A percentile compares a stretch with the other conserved stretches of the same genome.
These are phyloP conservation scores for Trichechus manatus DNA, from an alignment of 2,113 vertebrate genomes.

Conservation along the genomic window DNA sequence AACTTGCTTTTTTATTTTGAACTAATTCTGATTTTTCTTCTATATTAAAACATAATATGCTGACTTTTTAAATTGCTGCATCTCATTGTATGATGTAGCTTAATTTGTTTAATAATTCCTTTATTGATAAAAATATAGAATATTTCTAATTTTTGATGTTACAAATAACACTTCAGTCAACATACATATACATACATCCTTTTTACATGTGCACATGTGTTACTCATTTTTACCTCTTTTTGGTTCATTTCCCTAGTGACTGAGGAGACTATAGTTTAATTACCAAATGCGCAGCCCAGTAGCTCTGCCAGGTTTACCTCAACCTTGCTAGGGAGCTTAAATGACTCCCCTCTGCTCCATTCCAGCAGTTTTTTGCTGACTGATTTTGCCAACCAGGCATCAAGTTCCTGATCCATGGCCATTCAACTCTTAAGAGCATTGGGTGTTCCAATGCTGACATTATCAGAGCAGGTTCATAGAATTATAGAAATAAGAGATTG, in stretches of 20 bases:
- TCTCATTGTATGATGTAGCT: neutral
- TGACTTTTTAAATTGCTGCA: neutral
- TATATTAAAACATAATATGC: neutral
- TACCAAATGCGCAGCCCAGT: conserved; percentile 59
- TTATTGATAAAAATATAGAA: neutral
- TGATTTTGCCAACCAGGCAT: conserved; percentile 31
- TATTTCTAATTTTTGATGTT: neutral
- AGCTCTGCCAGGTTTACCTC: conserved; percentile 20
- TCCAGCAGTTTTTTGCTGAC: neutral
- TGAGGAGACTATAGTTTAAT: conserved; percentile 66
- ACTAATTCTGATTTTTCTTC: neutral
- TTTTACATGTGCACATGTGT: neutral
- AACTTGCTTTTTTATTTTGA: neutral
- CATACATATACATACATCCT: neutral
- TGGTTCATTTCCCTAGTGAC: neutral
- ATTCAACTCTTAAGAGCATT: conserved; percentile 50
- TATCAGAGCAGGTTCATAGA: conserved; percentile 50
- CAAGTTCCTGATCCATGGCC: conserved; percentile 48
- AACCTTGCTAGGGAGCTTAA: conserved; percentile 9
- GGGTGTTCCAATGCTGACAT: neutral
- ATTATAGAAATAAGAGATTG: conserved; percentile 61
- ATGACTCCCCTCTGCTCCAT: neutral
- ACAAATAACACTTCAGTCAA: neutral
- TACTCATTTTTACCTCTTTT: conserved; percentile 16
- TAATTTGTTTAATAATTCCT: neutral